A percentile compares a stretch with the other conserved stretches of the same genome.
These are phyloP conservation scores for Percina caprodes DNA, from an alignment of 2,113 vertebrate genomes.

Conservation along the genomic window DNA sequence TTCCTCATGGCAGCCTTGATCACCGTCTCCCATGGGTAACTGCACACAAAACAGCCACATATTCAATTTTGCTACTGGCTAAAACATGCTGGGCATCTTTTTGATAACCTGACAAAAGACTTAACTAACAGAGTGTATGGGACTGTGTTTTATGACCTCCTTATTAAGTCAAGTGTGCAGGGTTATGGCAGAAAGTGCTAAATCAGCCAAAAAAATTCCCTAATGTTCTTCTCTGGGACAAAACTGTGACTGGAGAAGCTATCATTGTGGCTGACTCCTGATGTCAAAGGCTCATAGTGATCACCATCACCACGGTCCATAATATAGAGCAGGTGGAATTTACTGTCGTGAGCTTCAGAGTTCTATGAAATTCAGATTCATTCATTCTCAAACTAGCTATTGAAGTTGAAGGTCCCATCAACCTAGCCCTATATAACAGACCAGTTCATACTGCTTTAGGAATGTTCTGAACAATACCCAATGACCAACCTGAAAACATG, in stretches of 20 bases:
- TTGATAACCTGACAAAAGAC: not conserved
- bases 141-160: not conserved
- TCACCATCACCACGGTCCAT: not conserved
- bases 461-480: not conserved
- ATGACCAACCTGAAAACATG: slow-evolving; percentile 84
- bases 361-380: not conserved
- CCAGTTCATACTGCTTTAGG: not conserved
- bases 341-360: not conserved
- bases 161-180: not conserved
- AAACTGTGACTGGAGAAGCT: not conserved
- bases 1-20: slow-evolving; percentile 98
- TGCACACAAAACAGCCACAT: slow-evolving; percentile 58
- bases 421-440: not conserved
- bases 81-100: not conserved
- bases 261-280: not conserved
- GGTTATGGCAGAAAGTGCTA: no score
- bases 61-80: not conserved
- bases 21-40: slow-evolving; percentile 97
- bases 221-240: not conserved
- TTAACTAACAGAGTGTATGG: not conserved
- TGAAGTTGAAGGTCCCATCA: not conserved
- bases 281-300: not conserved
- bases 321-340: not conserved
- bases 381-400: not conserved
- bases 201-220: not conserved